Evolutionary conservation across 2,113 vertebrate species (phyloP).

Genomic region (Rhabdomys dilectus): DNA sequence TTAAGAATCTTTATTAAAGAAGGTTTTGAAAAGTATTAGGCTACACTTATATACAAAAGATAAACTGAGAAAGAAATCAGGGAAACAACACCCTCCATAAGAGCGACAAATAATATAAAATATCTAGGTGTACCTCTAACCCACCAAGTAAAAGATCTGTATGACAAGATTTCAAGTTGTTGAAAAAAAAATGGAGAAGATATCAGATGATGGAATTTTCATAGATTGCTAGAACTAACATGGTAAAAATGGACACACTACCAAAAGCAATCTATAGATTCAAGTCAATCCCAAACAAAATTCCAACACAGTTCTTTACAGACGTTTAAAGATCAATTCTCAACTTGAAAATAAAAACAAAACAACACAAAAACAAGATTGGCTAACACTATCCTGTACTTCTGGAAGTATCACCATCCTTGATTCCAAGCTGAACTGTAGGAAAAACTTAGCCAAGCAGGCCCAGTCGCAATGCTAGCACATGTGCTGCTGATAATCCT

Average conservation of each 20-base stretch:
- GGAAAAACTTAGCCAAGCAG: too few species aligned
- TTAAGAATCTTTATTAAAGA: too few species aligned
- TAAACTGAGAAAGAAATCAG: not conserved
- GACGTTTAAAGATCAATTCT: not conserved
- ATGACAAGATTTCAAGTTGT: not conserved
- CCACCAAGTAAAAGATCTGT: not conserved
- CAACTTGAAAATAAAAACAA: not conserved
- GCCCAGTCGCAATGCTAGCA: too few species aligned
- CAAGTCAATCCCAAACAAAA: not conserved
- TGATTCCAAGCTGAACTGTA: not conserved
- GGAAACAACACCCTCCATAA: not conserved
- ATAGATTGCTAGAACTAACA: not conserved
- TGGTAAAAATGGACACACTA: not conserved
- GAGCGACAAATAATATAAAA: not conserved
- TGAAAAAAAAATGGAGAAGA: not conserved
- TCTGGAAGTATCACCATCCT: not conserved
- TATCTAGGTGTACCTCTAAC: not conserved
- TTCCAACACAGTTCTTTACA: not conserved
- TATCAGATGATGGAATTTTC: not conserved
- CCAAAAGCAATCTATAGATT: not conserved
- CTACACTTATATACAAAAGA: not conserved
- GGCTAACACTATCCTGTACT: not conserved
- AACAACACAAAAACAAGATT: too few species aligned
- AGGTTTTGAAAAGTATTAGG: not conserved
- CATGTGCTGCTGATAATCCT: too few species aligned